Evolutionary conservation across 2,797 vertebrate species (phyloP).

Genomic region (Rhyacichthys aspro): DNA sequence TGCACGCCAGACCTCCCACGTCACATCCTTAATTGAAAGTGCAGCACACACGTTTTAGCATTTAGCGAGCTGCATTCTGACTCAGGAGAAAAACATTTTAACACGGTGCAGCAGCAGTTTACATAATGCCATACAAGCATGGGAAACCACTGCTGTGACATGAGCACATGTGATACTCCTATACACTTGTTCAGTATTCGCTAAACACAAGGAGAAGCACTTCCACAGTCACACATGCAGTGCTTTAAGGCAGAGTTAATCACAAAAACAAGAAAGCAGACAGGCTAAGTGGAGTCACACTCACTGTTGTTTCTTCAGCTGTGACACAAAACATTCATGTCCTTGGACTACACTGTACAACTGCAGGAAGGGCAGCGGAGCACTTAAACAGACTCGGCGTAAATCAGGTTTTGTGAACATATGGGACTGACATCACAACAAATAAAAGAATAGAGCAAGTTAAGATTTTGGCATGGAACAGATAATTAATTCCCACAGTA

Average conservation of each 20-base stretch:
- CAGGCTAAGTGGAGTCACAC: constrained; percentile 69
- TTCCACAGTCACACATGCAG: constrained; percentile 41
- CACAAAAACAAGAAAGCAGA: constrained; percentile 72
- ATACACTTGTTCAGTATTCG: constrained; percentile 12
- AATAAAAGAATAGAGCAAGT: constrained; percentile 27
- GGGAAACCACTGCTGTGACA: constrained; percentile 37
- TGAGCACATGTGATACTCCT: constrained; percentile 21
- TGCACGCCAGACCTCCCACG: constrained; percentile 53
- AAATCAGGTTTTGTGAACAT: constrained; percentile 1
- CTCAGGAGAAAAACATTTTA: constrained; percentile 57
- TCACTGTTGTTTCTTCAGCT: constrained; percentile 75
- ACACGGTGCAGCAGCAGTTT: constrained; percentile 54
- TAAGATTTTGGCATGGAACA: constrained; percentile 13
- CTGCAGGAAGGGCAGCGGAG: constrained; percentile 19
- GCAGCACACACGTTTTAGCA: constrained; percentile 34
- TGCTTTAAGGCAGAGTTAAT: constrained; percentile 57
- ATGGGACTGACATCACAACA: constrained; percentile 18
- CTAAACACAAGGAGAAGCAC: constrained; percentile 41
- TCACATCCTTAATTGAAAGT: constrained; percentile 38
- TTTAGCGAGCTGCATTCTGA: constrained; percentile 29
- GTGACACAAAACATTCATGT: constrained; percentile 48
- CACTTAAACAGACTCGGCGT: constrained; percentile 23
- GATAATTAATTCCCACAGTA: constrained; percentile 21
- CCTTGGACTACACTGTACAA: constrained; percentile 39
- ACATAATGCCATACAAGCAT: constrained; percentile 45